These are phyloP conservation scores for Caiman crocodilus DNA, from an alignment of 2,797 vertebrate genomes.

Conservation along the genomic window DNA sequence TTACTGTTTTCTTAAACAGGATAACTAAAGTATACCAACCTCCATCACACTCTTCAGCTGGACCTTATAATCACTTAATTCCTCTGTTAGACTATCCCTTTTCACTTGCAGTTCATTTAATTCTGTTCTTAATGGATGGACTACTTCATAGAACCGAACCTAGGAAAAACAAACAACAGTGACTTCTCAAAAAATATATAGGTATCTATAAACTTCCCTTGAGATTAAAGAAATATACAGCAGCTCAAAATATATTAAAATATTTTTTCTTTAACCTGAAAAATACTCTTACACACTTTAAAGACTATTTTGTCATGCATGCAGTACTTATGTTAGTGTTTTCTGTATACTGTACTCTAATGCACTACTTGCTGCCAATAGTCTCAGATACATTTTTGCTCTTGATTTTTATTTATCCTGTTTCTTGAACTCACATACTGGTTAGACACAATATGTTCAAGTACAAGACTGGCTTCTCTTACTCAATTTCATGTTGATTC, in stretches of 20 bases:
- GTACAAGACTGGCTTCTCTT: neutral
- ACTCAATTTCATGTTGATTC: neutral
- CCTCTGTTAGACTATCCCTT: slow-evolving; percentile 85
- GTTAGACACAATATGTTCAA: neutral
- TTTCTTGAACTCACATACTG: neutral
- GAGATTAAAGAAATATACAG: neutral
- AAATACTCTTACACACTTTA: neutral
- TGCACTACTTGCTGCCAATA: neutral
- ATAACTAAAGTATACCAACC: slow-evolving; percentile 81
- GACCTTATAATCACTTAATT: slow-evolving; percentile 85
- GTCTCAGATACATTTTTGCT: neutral
- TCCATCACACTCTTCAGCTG: slow-evolving; percentile 90
- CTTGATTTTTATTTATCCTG: neutral
- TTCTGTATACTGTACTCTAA: neutral
- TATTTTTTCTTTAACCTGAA: neutral
- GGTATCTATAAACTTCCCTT: neutral
- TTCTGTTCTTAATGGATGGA: slow-evolving; percentile 88
- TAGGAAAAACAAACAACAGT: slow-evolving; percentile 55
- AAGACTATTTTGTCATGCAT: neutral
- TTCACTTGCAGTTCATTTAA: slow-evolving; percentile 86
- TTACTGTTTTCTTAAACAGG: neutral
- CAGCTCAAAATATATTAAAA: neutral
- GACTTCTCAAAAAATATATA: neutral
- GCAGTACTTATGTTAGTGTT: neutral
- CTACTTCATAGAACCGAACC: slow-evolving; percentile 89